Evolutionary conservation across 2,888 invertebrate genomes (phyloP), one percentile per base, ranked within the genome.

Genomic region (Crocallis elinguaria): DNA sequence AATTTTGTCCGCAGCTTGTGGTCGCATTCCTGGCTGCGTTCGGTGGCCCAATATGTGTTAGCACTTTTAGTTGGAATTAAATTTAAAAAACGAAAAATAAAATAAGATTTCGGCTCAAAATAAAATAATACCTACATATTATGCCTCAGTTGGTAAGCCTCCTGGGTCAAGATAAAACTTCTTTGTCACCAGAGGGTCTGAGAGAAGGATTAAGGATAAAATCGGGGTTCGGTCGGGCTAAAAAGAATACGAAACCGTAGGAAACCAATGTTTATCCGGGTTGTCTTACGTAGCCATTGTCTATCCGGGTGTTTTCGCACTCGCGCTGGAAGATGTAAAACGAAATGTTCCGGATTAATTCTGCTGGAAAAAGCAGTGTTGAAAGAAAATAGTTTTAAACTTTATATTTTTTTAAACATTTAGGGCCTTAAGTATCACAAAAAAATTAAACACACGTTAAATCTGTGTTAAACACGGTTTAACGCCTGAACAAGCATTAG

Each of bases 91-190:
- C 14, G 14, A 51, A 38, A 45, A 51, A 50, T 35, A 29, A 39
- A 51, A 45, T 44, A 30, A 30, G 44, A 39, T 51, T 32, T 23
- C 27, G 39, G 9, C n/a, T 3, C 3, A n/a, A 45, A 52, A 45
- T n/a, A n/a, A n/a, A n/a, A n/a, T n/a, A n/a, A n/a, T n/a, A 30
- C 16, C 25, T 46, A 11, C 21, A 33, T 36, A 52, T 45, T 48
- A 43, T 37, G 42, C 16, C 38, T 16, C 37, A 48, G 30, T 53
- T 53, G 32, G 48, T 45, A 52, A 52, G 51, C 51, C 45, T 52
- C 39, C 30, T 16, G 46, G 53, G 53, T 43, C 48, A 48, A 53
- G 53, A 48, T 53, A 53, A 46, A 39, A 52, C 45, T 52, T 52
- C 45, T 53, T 51, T 53, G 48, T 48, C 53, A 23, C 48, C 46